Conservation (phyloP, 2,113 vertebrate genomes). For the Nipponia nippon region DNA sequence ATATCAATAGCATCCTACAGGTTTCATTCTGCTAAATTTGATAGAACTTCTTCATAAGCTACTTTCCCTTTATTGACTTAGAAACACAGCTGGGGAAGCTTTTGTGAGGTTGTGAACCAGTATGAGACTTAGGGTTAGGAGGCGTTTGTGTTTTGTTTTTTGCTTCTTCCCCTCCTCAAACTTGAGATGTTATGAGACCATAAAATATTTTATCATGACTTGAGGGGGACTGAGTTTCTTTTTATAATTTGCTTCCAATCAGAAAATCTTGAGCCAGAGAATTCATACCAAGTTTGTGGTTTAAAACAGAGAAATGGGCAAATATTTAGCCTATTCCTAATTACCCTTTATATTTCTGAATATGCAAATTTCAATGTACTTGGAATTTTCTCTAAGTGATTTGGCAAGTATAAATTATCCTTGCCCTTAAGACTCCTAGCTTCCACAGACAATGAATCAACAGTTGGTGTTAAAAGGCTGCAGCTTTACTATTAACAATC, state of each 20-base stretch:
- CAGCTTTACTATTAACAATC: slow-evolving; percentile 64
- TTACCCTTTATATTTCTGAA: slow-evolving; percentile 56
- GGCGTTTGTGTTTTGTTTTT: accelerated
- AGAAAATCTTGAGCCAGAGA: slow-evolving; percentile 29
- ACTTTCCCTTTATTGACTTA: background rate
- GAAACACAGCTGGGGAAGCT: background rate
- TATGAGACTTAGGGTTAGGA: background rate
- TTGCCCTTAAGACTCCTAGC: slow-evolving; percentile 49
- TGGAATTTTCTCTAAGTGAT: slow-evolving; percentile 56
- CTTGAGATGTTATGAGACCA: background rate
- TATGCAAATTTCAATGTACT: slow-evolving; percentile 57
- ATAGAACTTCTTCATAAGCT: background rate
- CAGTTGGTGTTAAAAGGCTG: slow-evolving; percentile 58
- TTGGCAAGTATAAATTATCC: slow-evolving; percentile 65
- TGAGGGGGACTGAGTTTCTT: background rate
- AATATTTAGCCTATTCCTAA: slow-evolving; percentile 65
- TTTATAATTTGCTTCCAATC: background rate
- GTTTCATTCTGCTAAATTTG: background rate
- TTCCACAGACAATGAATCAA: slow-evolving; percentile 55
- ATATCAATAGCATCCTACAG: background rate
- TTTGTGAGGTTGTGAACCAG: background rate
- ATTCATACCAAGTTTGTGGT: slow-evolving; percentile 9
- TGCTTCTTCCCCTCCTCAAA: background rate
- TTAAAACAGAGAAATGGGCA: slow-evolving; percentile 49
- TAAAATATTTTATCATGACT: slow-evolving; percentile 3